These are phyloP conservation scores for Zeugodacus cucurbitae DNA, from an alignment of 1,140 invertebrate species.

Conservation along the genomic window DNA sequence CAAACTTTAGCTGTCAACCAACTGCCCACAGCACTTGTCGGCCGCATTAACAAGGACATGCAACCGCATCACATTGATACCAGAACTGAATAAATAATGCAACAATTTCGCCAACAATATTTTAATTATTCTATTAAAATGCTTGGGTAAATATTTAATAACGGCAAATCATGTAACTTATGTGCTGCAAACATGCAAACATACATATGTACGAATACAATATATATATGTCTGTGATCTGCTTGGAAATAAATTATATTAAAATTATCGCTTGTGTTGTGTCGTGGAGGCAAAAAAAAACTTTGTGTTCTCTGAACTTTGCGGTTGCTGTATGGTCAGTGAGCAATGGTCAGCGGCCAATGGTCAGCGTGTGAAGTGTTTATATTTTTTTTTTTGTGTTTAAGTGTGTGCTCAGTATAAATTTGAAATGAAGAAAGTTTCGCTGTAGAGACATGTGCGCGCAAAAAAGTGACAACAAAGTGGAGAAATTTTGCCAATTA, in stretches of 20 bases:
- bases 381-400: not conserved
- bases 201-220: not conserved
- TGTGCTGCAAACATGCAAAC: not conserved
- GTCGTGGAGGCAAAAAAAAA: not conserved
- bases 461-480: not conserved
- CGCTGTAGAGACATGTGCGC: not conserved
- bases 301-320: not conserved
- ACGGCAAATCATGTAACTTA: not conserved
- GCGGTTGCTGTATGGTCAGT: not conserved
- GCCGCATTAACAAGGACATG: not conserved
- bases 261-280: not conserved
- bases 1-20: not conserved
- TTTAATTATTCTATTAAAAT: slow-evolving; percentile 28
- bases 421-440: slow-evolving; percentile 22
- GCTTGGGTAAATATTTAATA: not conserved
- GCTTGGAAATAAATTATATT: not conserved
- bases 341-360: too few relatives aligned
- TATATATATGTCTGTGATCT: too few relatives aligned
- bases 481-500: not conserved
- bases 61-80: not conserved
- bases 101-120: not conserved
- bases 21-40: not conserved
- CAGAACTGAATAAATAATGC: not conserved
- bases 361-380: not conserved
- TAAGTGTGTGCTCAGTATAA: not conserved